These are phyloP conservation scores for Chrysomallon squamiferum DNA, from an alignment of 1,140 invertebrate genomes.

Conservation along the genomic window DNA sequence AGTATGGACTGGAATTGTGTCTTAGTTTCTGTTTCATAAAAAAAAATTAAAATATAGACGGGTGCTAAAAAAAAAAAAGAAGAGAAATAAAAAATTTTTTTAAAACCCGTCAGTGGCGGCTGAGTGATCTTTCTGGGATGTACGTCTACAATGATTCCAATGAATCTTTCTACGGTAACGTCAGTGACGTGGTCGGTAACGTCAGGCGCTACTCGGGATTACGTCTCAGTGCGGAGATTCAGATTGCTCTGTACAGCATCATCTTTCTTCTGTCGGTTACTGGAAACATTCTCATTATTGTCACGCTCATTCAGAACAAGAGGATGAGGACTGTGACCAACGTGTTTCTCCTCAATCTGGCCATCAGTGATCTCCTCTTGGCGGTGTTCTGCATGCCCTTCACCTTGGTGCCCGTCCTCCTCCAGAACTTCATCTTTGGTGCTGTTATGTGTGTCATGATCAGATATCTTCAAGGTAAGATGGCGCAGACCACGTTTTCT, in stretches of 20 bases:
- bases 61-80: too few species aligned
- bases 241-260: slow-evolving; percentile 75
- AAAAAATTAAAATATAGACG: too few species aligned
- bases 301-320: slow-evolving; percentile 81
- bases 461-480: slow-evolving; percentile 74
- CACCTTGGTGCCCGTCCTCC: slow-evolving; percentile 80
- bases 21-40: too few species aligned
- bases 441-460: slow-evolving; percentile 81
- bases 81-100: too few species aligned
- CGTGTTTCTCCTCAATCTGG: slow-evolving; percentile 85
- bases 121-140: too few species aligned
- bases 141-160: too few species aligned
- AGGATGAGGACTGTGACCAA: slow-evolving; percentile 89
- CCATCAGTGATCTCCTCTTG: slow-evolving; percentile 74
- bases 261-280: slow-evolving; percentile 82
- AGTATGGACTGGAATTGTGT: too few species aligned
- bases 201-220: slow-evolving; percentile 12
- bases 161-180: too few species aligned
- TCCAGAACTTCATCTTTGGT: slow-evolving; percentile 85
- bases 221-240: slow-evolving; percentile 20
- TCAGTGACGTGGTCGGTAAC: too few species aligned
- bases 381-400: slow-evolving; percentile 90
- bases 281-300: slow-evolving; percentile 81
- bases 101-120: too few species aligned
- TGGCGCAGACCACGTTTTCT: too few species aligned